Conservation (phyloP, 1,140 invertebrate species). For the Drosophila suzukii region DNA sequence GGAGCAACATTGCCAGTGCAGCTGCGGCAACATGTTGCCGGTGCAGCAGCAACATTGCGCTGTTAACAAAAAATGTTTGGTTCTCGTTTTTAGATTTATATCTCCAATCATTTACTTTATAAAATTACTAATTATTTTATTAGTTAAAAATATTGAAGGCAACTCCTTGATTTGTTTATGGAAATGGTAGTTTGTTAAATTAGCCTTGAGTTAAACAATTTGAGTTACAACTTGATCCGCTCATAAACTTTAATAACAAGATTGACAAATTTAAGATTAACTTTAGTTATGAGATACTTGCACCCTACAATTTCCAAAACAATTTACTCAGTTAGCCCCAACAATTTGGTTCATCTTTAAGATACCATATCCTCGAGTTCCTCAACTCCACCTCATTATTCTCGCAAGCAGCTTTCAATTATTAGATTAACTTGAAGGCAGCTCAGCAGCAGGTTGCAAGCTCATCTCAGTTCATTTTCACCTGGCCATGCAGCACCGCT, state of each 20-base stretch:
- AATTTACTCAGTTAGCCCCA: neutral
- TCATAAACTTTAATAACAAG: neutral
- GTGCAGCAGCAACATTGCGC: slow-evolving; percentile 27
- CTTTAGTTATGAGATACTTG: slow-evolving; percentile 1
- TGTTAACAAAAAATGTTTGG: slow-evolving; percentile 1
- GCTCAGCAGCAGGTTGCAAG: slow-evolving; percentile 24
- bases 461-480: slow-evolving; percentile 45
- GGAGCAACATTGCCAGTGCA: too few species aligned
- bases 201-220: too few species aligned
- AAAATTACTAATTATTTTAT: too few species aligned
- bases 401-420: slow-evolving; percentile 41
- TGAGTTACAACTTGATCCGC: too few species aligned
- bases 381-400: slow-evolving; percentile 22
- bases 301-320: neutral
- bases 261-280: neutral
- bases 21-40: slow-evolving; percentile 13
- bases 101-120: too few species aligned
- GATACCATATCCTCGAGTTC: slow-evolving; percentile 9
- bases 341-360: slow-evolving; percentile 1
- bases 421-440: slow-evolving; percentile 33
- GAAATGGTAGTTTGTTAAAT: too few species aligned
- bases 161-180: too few species aligned
- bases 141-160: too few species aligned
- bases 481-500: slow-evolving; percentile 20
- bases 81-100: neutral